Evolutionary conservation across 1,140 invertebrate species (phyloP).

Genomic region (Orchestia grillus): DNA sequence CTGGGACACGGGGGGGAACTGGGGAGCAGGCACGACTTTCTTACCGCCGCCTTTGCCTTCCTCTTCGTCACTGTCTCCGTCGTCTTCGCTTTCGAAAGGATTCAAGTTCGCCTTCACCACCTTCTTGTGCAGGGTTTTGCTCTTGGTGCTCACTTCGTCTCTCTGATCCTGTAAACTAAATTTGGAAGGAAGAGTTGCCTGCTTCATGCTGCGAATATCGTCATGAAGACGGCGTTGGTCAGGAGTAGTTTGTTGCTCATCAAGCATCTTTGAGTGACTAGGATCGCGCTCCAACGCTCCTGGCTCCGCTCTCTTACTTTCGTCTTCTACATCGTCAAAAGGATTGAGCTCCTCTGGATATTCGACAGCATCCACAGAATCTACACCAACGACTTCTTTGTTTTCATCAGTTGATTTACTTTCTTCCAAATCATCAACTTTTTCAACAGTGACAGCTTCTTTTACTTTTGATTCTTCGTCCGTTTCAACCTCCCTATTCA

Average conservation of each 20-base stretch:
- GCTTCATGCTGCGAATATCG: conserved; percentile 71
- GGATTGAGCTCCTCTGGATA: conserved; percentile 87
- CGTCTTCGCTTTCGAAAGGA: conserved; percentile 76
- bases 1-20: conserved; percentile 40
- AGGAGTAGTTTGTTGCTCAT: not conserved
- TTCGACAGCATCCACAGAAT: conserved; percentile 67
- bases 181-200: conserved; percentile 18
- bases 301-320: not conserved
- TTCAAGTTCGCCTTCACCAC: conserved; percentile 81
- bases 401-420: not conserved
- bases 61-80: conserved; percentile 57
- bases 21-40: conserved; percentile 47
- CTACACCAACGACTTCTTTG: not conserved
- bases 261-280: not conserved
- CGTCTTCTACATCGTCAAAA: conserved; percentile 70
- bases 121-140: conserved; percentile 73
- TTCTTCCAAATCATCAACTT: not conserved
- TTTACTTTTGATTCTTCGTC: not conserved
- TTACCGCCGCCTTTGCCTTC: conserved; percentile 30
- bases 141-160: conserved; percentile 65
- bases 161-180: not conserved
- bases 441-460: not conserved
- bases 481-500: not conserved
- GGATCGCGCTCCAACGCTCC: not conserved
- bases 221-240: conserved; percentile 73